Percentiles rank a stretch among this genome's conserved stretches.
phyloP scores from a whole-genome alignment of 1,140 invertebrate species.

The Sesamia nonagrioides region DNA sequence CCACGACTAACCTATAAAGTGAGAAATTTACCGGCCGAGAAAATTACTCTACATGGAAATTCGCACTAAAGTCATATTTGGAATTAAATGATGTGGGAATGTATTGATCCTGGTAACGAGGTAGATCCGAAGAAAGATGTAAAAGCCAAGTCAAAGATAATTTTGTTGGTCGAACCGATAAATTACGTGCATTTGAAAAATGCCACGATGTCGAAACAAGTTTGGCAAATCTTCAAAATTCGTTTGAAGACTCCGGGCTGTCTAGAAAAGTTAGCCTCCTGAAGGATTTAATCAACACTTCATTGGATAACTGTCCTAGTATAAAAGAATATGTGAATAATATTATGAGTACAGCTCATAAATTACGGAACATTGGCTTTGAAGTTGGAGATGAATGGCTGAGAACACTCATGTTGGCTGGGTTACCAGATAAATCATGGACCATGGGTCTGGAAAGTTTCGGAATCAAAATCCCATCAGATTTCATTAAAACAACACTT shows the following conservation, averaged over 20 bases:
- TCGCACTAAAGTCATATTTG: constrained; percentile 53
- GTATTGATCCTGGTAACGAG: neutral
- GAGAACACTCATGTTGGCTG: constrained; percentile 67
- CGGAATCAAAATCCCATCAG: constrained; percentile 63
- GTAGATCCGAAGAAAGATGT: neutral
- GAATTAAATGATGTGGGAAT: constrained; percentile 17
- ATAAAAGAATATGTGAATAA: neutral
- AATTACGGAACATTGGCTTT: neutral
- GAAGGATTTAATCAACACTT: neutral
- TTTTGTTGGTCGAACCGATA: neutral
- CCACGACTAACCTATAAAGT: neutral
- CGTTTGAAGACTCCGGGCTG: neutral
- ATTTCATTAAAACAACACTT: constrained; percentile 74
- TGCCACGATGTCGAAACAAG: neutral
- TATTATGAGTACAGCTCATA: neutral
- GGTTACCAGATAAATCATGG: constrained; percentile 63
- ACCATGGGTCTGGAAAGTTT: constrained; percentile 71
- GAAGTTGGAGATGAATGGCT: neutral
- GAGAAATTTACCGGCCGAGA: constrained; percentile 45
- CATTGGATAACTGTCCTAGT: neutral
- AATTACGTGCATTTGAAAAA: neutral
- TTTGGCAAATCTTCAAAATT: constrained; percentile 4
- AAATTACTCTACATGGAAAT: constrained; percentile 22
- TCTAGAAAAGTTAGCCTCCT: neutral
- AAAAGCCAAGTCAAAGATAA: neutral